Evolutionary conservation across 2,113 vertebrate species (phyloP), one percentile per base, ranked within the genome.

Genomic region (Macrotus californicus): DNA sequence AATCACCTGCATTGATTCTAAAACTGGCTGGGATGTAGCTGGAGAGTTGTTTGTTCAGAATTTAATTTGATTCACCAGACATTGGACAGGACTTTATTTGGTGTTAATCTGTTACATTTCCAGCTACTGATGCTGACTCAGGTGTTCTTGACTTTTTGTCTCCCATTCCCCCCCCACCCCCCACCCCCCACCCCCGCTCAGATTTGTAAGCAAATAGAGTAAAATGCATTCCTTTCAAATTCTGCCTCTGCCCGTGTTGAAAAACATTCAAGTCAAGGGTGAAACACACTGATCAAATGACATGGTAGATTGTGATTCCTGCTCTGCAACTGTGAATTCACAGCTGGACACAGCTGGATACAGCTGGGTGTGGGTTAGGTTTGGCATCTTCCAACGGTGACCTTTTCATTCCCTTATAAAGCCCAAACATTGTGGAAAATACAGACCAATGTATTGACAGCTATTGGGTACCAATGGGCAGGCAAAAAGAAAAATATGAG

Each of bases 51-150:
- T 97, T 98, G 89, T 97, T 97, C 94, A 96, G 95, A 96, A 96
- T 94, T 98, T 98, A 98, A 97, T 98, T 98, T 96, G 97, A 97
- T 97, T 98, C 98, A 95, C 93, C 96, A 95, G 85, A 88, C 96
- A 92, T 81, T 88, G 97, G 96, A 93, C 84, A 84, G 87, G 85
- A 76, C 83, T 96, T 96, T 98, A 96, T 97, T 96, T 97, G 96
- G 91, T 97, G 94, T 98, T 96, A 97, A 98, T 94, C 95, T 94
- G 96, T 95, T 97, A 66, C 90, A 83, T 95, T 97, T 97, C 96
- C 59, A 95, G 94, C 81, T 93, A 94, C 88, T 87, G 89, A 95
- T 96, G 92, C 98, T 97, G 96, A 97, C 95, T 97, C 97, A 95
- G 97, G 86, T 94, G 29, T 96, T 95, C 41, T 22, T 22, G n/a